A percentile compares a stretch with the other conserved stretches of the same genome.
Conservation (phyloP, 2,113 vertebrate species). For the Myiozetetes cayanensis region DNA sequence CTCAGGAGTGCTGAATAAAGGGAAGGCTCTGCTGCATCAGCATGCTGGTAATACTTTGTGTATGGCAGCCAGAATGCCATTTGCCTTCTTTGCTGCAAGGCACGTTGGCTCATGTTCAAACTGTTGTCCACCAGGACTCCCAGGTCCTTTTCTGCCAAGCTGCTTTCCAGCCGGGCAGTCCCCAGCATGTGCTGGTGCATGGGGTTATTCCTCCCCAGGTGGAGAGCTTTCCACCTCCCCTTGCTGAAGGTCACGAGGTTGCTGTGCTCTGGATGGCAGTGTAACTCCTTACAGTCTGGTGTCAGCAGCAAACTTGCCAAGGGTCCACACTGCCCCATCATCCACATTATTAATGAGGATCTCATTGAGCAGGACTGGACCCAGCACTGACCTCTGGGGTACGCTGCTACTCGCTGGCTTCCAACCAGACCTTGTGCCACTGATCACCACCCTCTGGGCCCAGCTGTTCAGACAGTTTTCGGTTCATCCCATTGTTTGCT, state of each 20-base stretch:
- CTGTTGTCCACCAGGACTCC: not conserved
- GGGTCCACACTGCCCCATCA: accelerated
- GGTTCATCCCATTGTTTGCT: not conserved
- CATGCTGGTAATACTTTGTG: not conserved
- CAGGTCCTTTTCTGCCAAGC: not conserved
- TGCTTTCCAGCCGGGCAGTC: not conserved
- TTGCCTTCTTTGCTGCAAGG: not conserved
- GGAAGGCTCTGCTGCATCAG: not conserved
- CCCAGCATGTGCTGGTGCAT: not conserved
- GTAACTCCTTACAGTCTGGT: not conserved
- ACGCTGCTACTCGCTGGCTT: not conserved
- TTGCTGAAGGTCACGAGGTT: not conserved
- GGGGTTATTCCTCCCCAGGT: not conserved
- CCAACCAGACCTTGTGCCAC: accelerated
- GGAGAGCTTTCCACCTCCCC: not conserved
- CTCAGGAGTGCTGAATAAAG: not conserved
- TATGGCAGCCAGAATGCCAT: not conserved
- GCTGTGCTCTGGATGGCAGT: not conserved
- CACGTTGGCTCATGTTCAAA: not conserved
- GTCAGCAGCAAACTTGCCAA: not conserved
- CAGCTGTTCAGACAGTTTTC: not conserved
- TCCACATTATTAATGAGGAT: not conserved
- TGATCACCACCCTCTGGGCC: not conserved
- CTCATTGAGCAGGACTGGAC: not conserved
- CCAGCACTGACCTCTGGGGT: not conserved